Conservation (phyloP, 2,113 vertebrate genomes). For the Dromiciops gliroides region DNA sequence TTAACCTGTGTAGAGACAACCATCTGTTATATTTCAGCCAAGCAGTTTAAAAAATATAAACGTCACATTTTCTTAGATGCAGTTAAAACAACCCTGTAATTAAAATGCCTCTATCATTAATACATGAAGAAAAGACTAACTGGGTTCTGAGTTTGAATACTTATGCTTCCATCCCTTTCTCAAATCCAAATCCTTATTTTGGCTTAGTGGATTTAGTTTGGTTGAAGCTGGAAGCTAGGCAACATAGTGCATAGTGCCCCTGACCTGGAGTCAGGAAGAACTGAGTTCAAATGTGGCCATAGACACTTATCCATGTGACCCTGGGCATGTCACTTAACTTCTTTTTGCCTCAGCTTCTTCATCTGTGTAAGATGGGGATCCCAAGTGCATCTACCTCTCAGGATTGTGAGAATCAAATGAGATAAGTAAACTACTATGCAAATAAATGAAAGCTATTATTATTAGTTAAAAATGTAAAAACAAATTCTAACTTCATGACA, state of each 20-base stretch:
- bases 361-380: no score
- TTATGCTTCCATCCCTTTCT: slow-evolving; percentile 9
- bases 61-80: slow-evolving; percentile 38
- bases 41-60: not conserved
- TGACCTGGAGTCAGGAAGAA: not conserved
- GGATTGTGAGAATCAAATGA: not conserved
- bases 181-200: slow-evolving; percentile 20
- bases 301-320: not conserved
- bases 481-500: not conserved
- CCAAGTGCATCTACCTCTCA: not conserved
- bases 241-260: not conserved
- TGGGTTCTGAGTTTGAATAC: not conserved
- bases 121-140: slow-evolving; percentile 24
- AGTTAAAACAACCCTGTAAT: slow-evolving; percentile 33
- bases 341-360: not conserved
- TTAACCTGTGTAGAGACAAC: slow-evolving; percentile 42
- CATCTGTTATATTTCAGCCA: slow-evolving; percentile 23
- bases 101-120: slow-evolving; percentile 49
- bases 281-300: not conserved
- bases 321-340: not conserved
- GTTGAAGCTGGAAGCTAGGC: not conserved
- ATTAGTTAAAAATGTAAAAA: not conserved
- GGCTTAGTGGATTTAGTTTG: slow-evolving; percentile 22
- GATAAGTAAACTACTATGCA: not conserved
- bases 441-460: not conserved